Evolutionary conservation across 2,797 vertebrate species (phyloP).

Genomic region (Pristis pectinata): DNA sequence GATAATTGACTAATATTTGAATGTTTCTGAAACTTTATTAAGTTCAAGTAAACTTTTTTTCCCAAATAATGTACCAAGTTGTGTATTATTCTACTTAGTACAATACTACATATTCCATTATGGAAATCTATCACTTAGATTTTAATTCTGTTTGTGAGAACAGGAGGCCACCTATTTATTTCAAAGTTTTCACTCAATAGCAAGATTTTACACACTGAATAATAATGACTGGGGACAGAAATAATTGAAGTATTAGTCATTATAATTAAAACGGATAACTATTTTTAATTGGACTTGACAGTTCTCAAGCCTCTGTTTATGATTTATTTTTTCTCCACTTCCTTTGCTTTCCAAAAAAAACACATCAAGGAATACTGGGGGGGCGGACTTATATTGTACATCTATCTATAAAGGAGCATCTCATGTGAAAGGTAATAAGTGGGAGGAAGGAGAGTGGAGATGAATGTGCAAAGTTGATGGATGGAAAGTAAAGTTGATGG

Average conservation of each 20-base stretch:
- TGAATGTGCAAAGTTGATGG: too few species aligned
- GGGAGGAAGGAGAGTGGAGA: too few species aligned
- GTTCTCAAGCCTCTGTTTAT: background rate
- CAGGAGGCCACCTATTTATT: background rate
- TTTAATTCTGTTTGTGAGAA: slow-evolving; percentile 11
- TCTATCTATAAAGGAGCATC: background rate
- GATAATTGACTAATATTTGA: background rate
- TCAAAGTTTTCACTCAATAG: background rate
- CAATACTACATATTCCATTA: background rate
- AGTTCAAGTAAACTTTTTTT: background rate
- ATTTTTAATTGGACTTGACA: background rate
- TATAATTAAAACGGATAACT: background rate
- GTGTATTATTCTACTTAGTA: background rate
- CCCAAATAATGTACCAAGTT: background rate
- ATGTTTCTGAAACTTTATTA: background rate
- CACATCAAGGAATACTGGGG: background rate
- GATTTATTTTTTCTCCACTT: background rate
- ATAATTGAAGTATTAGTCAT: slow-evolving; percentile 8
- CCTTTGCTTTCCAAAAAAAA: background rate
- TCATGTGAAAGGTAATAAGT: too few species aligned
- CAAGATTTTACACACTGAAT: slow-evolving; percentile 18
- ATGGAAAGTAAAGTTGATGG: too few species aligned
- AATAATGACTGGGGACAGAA: background rate
- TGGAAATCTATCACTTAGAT: background rate
- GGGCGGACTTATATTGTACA: background rate